Conservation (phyloP, 2,888 invertebrate genomes). For the Ceramica pisi region DNA sequence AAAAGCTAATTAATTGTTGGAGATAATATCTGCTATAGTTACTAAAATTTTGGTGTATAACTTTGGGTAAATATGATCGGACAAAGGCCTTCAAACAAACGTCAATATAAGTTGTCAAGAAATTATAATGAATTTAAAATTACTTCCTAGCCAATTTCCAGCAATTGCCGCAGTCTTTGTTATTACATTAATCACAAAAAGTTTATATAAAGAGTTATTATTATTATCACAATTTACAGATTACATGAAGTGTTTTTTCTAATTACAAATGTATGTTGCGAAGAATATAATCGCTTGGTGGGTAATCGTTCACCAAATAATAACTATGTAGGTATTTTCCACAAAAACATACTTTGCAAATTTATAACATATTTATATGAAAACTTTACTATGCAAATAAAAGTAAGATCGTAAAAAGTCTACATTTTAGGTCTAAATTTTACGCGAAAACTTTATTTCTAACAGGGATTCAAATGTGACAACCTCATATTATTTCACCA, state of each 20-base stretch:
- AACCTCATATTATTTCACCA: background rate
- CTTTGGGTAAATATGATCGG: background rate
- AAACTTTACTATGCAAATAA: too few relatives aligned
- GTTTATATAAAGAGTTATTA: constrained; percentile 25
- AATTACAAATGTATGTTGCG: background rate
- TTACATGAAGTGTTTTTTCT: background rate
- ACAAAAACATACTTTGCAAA: background rate
- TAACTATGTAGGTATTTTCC: background rate
- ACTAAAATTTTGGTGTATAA: background rate
- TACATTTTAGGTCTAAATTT: background rate
- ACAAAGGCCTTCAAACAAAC: background rate
- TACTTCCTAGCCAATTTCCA: constrained; percentile 44
- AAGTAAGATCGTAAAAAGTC: background rate
- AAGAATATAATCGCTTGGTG: background rate
- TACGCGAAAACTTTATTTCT: background rate
- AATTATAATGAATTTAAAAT: constrained; percentile 35
- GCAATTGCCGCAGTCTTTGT: constrained; percentile 28
- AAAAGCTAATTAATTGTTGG: background rate
- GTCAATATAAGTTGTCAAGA: constrained; percentile 22
- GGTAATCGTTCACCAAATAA: background rate
- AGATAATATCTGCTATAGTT: background rate
- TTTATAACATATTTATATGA: too few relatives aligned
- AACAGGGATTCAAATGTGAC: background rate
- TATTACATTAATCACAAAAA: constrained; percentile 35
- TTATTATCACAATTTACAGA: constrained; percentile 14